Evolutionary conservation across 2,113 vertebrate species (phyloP).

Genomic region (Castor canadensis): DNA sequence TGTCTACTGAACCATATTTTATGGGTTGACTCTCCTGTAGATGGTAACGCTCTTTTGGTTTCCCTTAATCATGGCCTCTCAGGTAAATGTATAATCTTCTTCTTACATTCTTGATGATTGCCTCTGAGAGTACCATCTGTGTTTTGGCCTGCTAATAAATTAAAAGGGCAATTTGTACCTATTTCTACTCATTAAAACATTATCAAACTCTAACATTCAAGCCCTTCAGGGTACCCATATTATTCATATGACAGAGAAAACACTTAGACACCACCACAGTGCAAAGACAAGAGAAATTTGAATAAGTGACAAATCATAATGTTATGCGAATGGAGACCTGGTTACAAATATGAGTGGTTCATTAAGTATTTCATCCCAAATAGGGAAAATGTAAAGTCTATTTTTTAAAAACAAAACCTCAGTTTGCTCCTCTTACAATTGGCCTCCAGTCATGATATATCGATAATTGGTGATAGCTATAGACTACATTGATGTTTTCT

Average conservation of each 20-base stretch:
- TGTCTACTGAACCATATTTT: neutral
- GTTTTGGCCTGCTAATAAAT: neutral
- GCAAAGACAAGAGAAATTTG: neutral
- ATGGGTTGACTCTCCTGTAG: rapidly evolving
- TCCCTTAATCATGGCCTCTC: neutral
- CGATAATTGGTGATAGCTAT: neutral
- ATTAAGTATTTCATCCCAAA: neutral
- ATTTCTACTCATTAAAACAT: neutral
- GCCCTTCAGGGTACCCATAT: neutral
- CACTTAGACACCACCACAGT: neutral
- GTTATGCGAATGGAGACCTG: neutral
- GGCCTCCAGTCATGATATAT: neutral
- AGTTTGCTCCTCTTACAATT: neutral
- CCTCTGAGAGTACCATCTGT: rapidly evolving
- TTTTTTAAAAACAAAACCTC: neutral
- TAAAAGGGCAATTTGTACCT: neutral
- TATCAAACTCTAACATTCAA: neutral
- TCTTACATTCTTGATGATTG: neutral
- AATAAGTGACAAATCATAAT: neutral
- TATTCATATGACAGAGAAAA: neutral
- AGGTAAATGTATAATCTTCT: neutral
- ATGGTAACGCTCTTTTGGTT: neutral
- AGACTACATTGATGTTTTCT: neutral
- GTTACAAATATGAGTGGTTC: neutral
- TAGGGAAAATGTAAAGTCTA: neutral